A percentile compares a stretch with the other conserved stretches of the same genome.
These are phyloP conservation scores for Ctenicera cuprea DNA, from an alignment of 2,888 invertebrate genomes.

Conservation along the genomic window DNA sequence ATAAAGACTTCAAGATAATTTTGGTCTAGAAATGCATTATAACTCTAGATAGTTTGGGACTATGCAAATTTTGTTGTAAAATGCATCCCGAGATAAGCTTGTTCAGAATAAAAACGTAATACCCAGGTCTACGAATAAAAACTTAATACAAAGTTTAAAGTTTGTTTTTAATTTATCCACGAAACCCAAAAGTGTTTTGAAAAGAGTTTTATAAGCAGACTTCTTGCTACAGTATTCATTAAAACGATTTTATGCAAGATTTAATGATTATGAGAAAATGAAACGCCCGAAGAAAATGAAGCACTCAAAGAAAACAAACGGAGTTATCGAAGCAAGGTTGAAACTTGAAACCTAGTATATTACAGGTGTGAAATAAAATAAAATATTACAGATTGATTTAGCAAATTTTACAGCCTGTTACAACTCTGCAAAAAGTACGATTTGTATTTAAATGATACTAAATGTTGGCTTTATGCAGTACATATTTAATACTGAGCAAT, in stretches of 20 bases:
- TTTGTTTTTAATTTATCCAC: constrained; percentile 44
- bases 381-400: too few species aligned
- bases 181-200: constrained; percentile 25
- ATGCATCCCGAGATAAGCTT: constrained; percentile 25
- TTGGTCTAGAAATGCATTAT: constrained; percentile 36
- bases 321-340: neutral
- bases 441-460: too few species aligned
- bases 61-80: constrained; percentile 43
- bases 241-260: constrained; percentile 24
- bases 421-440: too few species aligned
- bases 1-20: constrained; percentile 31
- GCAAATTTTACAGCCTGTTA: too few species aligned
- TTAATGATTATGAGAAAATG: constrained; percentile 25
- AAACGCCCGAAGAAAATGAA: neutral
- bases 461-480: too few species aligned
- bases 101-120: constrained; percentile 30
- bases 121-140: constrained; percentile 20
- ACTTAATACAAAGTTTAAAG: constrained; percentile 34
- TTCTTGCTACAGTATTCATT: constrained; percentile 20
- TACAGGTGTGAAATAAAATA: too few species aligned
- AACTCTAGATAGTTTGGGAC: constrained; percentile 32
- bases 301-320: constrained; percentile 8
- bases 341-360: too few species aligned
- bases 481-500: too few species aligned
- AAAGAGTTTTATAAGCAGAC: constrained; percentile 34